These are phyloP conservation scores for Anas georgica DNA, from an alignment of 2,797 vertebrate species.

Conservation along the genomic window DNA sequence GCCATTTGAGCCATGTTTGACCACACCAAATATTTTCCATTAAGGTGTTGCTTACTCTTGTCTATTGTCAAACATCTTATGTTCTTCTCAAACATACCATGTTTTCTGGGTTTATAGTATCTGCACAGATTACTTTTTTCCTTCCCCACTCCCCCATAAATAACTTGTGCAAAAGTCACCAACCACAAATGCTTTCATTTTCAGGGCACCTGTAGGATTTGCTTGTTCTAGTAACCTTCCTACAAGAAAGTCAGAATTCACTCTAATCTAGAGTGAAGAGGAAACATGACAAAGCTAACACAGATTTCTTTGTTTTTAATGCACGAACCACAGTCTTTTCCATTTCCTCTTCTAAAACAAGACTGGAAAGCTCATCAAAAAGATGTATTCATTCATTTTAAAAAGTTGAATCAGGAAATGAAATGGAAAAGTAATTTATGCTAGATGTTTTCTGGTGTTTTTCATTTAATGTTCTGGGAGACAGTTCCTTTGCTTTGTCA, in stretches of 20 bases:
- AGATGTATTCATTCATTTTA: slow-evolving; percentile 69
- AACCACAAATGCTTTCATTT: neutral
- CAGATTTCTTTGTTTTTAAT: slow-evolving; percentile 42
- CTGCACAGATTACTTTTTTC: neutral
- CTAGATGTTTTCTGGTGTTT: slow-evolving; percentile 21
- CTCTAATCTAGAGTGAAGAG: slow-evolving; percentile 30
- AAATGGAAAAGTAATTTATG: slow-evolving; percentile 78
- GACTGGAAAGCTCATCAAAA: slow-evolving; percentile 77
- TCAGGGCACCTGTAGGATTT: neutral
- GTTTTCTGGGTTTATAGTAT: neutral
- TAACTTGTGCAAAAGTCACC: neutral
- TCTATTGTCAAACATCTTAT: neutral
- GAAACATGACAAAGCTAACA: slow-evolving; percentile 51
- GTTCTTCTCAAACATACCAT: neutral
- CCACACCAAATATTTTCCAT: neutral
- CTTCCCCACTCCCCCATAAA: neutral
- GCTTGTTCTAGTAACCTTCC: neutral
- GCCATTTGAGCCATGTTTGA: neutral
- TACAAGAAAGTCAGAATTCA: slow-evolving; percentile 24
- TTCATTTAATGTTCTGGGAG: neutral
- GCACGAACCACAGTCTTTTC: slow-evolving; percentile 68
- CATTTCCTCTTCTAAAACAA: slow-evolving; percentile 69
- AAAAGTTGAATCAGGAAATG: slow-evolving; percentile 66
- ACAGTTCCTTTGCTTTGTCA: slow-evolving; percentile 43
- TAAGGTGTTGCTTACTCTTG: neutral